Evolutionary conservation across 2,797 vertebrate species (phyloP).

Genomic region (Numenius phaeopus): DNA sequence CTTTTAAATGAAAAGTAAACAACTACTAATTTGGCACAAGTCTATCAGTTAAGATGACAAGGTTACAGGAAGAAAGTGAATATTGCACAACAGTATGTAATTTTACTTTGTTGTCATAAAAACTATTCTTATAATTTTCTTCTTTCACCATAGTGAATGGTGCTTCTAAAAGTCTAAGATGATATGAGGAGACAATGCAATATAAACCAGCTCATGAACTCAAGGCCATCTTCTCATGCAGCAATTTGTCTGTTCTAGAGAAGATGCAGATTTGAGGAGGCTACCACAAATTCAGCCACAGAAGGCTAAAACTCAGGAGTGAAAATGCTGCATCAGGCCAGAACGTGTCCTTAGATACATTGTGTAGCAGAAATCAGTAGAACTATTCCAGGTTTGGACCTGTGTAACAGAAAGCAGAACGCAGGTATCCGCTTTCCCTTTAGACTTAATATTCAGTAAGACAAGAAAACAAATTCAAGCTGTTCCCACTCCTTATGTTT

Average conservation of each 20-base stretch:
- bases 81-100: not conserved
- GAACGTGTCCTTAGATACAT: not conserved
- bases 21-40: not conserved
- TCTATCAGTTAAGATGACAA: not conserved
- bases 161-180: not conserved
- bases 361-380: not conserved
- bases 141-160: not conserved
- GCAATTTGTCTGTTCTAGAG: not conserved
- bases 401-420: not conserved
- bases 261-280: not conserved
- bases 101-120: not conserved
- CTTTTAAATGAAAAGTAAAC: not conserved
- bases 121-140: not conserved
- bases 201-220: not conserved
- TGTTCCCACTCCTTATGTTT: slow-evolving; percentile 71
- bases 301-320: not conserved
- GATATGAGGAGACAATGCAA: not conserved
- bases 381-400: slow-evolving; percentile 12
- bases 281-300: not conserved
- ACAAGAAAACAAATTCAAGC: slow-evolving; percentile 20
- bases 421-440: not conserved
- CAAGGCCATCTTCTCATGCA: not conserved
- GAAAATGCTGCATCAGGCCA: not conserved
- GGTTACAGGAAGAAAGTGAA: not conserved
- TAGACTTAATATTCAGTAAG: not conserved